Base-by-base conservation (phyloP, 2,797 vertebrate genomes). In the Periophthalmus magnuspinnatus region DNA sequence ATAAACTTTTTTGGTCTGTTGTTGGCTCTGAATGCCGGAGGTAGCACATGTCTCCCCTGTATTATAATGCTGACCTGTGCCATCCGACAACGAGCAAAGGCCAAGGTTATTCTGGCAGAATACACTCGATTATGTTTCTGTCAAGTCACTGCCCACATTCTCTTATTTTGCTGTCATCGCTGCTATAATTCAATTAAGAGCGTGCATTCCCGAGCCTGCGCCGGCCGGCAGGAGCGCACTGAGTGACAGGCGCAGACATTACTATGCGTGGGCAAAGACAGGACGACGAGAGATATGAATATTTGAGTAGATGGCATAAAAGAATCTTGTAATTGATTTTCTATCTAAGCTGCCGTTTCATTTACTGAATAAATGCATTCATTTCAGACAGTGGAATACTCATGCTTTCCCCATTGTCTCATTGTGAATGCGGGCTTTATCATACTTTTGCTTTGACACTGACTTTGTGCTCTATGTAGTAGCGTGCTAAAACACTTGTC, bases 321-420 rank as follows among this genome's bases (percentile, higher is more conserved):
- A 91, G 88, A 89, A 91, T 93, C 45, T 59, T 82, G 88, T 93
- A 93, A 96, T 93, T 95, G 94, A 94, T 95, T 95, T 93, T 93
- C 91, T 91, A 92, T 82, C 81, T 89, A 86, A 84, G 86, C 81
- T 83, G 86, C 84, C 71, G 83, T 91, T 93, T 95, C 91, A 86
- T 96, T 95, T 94, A 88, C 72, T 72, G 82, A 92, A 93, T 89
- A 91, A 93, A 91, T 88, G 81, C 61, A 67, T 83, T 89, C 71
- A 80, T 90, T 88, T 83, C 67, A 68, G 85, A 68, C 78, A 58
- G 59, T 60, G 67, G 74, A 70, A 79, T 82, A 79, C 84, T 86
- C 77, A 41, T 75, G 76, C 76, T 54, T 36, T 74, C 72, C 38
- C 82, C 69, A 74, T 88, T 89, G 84, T 90, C 81, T 87, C 74